A percentile compares a stretch with the other conserved stretches of the same genome.
Conservation (phyloP, 2,797 vertebrate species). For the Sebastes nivosus region DNA sequence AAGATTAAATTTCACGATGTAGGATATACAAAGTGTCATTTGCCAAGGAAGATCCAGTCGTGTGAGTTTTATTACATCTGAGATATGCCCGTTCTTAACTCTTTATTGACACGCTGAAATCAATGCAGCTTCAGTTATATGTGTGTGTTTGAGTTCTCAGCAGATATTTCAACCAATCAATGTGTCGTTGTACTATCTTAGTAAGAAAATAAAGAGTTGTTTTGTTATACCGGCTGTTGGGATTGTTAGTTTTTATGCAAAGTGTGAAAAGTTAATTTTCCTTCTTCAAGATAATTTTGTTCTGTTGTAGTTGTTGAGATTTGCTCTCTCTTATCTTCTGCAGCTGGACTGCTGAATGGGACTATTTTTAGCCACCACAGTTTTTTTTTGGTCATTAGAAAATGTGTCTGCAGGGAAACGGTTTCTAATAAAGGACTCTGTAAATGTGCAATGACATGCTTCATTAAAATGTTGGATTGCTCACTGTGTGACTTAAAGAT, state of each 20-base stretch:
- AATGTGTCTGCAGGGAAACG: neutral
- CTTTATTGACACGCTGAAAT: neutral
- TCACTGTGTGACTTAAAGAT: neutral
- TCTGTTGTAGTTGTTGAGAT: neutral
- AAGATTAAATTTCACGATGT: conserved; percentile 6
- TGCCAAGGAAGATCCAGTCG: neutral
- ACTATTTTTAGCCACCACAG: conserved; percentile 28
- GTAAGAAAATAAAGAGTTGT: conserved; percentile 21
- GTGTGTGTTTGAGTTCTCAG: conserved; percentile 8
- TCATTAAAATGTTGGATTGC: neutral
- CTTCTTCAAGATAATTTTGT: neutral
- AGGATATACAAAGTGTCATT: neutral
- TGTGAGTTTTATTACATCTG: conserved; percentile 74
- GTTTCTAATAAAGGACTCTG: neutral
- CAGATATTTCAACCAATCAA: neutral
- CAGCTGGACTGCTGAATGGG: conserved; percentile 29
- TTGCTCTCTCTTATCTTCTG: conserved; percentile 7
- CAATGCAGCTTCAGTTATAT: neutral
- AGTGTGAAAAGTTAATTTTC: neutral
- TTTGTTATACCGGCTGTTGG: neutral
- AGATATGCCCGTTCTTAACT: neutral
- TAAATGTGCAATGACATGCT: conserved; percentile 4
- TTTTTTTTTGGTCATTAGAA: neutral
- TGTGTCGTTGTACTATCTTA: neutral
- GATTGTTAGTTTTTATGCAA: neutral